These are phyloP conservation scores for Lerista edwardsae DNA, from an alignment of 2,797 vertebrate species.

Conservation along the genomic window DNA sequence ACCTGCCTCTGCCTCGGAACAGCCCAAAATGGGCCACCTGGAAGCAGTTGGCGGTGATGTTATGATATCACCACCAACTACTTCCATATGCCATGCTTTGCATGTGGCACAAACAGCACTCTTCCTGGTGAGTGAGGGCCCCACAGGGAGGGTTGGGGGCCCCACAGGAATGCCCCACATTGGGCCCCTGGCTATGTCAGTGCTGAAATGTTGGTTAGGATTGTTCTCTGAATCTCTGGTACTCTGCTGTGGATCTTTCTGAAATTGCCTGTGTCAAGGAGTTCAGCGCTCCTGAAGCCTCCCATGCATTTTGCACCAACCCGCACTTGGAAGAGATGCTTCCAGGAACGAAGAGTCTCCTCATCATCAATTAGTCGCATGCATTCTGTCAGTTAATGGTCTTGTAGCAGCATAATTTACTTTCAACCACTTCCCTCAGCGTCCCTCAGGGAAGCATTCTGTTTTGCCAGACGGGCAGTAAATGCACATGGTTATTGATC, in stretches of 20 bases:
- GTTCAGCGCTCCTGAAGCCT: conserved; percentile 50
- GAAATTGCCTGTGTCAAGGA: conserved; percentile 43
- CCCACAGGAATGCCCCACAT: too few species aligned
- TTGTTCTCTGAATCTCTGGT: conserved; percentile 33
- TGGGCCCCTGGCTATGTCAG: too few species aligned
- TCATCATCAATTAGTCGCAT: conserved; percentile 53
- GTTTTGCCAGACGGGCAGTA: conserved; percentile 52
- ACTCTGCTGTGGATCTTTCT: conserved; percentile 26
- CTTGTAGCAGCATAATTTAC: conserved; percentile 59
- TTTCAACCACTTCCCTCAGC: conserved; percentile 29
- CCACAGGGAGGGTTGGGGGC: too few species aligned
- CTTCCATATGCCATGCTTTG: too few species aligned
- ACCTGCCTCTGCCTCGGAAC: too few species aligned
- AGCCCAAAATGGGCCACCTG: too few species aligned
- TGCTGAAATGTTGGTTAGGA: too few species aligned
- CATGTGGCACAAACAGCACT: too few species aligned
- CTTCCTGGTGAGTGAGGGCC: too few species aligned
- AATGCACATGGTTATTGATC: conserved; percentile 55
- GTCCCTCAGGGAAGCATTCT: conserved; percentile 36
- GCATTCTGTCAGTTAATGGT: conserved; percentile 47
- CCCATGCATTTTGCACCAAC: conserved; percentile 46
- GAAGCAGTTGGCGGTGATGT: too few species aligned
- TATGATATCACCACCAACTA: too few species aligned
- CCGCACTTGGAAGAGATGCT: conserved; percentile 53
- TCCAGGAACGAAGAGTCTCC: conserved; percentile 46